Percentiles rank a stretch among this genome's conserved stretches.
phyloP scores from a whole-genome alignment of 2,888 invertebrate species.

The Aphrophora alni region DNA sequence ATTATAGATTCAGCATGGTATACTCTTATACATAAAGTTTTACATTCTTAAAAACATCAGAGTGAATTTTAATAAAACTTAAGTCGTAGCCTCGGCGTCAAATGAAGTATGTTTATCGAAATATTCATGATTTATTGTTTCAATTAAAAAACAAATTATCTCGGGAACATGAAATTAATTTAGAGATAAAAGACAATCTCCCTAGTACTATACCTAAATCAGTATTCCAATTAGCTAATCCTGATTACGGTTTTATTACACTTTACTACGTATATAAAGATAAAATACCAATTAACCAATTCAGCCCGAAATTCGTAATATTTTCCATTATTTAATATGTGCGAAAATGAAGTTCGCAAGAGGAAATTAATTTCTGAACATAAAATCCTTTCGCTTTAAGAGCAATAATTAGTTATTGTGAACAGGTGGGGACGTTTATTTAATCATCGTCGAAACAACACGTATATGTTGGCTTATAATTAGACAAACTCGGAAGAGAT shows the following conservation, averaged over 20 bases:
- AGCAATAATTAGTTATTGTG: not conserved
- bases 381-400: not conserved
- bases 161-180: not conserved
- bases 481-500: too few species aligned
- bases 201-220: not conserved
- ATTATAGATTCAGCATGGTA: too few species aligned
- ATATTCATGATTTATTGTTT: not conserved
- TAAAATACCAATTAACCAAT: not conserved
- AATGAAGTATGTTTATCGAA: not conserved
- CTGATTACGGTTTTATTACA: not conserved
- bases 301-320: not conserved
- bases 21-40: too few species aligned
- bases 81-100: not conserved
- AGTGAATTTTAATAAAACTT: too few species aligned
- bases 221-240: not conserved
- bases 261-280: not conserved
- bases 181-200: not conserved
- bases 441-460: not conserved
- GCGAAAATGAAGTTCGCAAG: not conserved
- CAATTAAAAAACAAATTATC: not conserved
- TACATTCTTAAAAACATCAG: too few species aligned
- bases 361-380: not conserved
- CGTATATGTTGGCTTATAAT: too few species aligned
- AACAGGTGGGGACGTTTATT: not conserved
- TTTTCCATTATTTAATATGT: not conserved